Conservation (phyloP, 1,140 invertebrate species). For the Drosophila asahinai region DNA sequence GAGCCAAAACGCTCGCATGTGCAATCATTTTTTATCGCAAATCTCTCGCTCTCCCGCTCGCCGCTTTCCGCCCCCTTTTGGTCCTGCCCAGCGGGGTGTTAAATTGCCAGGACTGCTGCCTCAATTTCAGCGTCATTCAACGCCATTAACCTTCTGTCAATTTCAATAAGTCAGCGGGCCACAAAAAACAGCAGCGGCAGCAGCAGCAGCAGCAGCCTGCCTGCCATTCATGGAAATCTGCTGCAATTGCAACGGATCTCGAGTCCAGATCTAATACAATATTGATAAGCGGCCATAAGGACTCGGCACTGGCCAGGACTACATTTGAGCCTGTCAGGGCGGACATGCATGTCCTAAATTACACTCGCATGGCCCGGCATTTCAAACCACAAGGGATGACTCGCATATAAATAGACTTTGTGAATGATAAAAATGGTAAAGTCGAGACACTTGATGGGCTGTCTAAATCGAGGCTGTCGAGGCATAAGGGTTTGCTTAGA, state of each 20-base stretch:
- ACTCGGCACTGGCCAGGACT: conserved; percentile 6
- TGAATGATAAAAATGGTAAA: conserved; percentile 13
- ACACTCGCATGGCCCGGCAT: conserved; percentile 9
- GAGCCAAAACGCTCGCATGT: conserved; percentile 71
- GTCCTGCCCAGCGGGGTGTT: conserved; percentile 71
- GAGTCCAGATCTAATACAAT: conserved; percentile 42
- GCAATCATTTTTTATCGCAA: conserved; percentile 83
- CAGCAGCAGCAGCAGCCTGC: neutral
- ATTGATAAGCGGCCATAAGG: conserved; percentile 31
- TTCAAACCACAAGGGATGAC: conserved; percentile 20
- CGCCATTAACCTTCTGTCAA: conserved; percentile 82
- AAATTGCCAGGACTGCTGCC: conserved; percentile 68
- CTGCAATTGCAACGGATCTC: conserved; percentile 63
- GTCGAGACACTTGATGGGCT: conserved; percentile 20
- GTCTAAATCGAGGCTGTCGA: conserved; percentile 8
- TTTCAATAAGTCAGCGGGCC: conserved; percentile 73
- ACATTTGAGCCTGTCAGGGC: conserved; percentile 9
- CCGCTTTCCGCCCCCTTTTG: conserved; percentile 9
- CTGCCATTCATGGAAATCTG: conserved; percentile 59
- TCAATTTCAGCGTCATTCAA: conserved; percentile 55
- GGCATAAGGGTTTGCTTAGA: neutral
- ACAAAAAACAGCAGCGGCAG: conserved; percentile 15
- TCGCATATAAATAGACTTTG: conserved; percentile 24
- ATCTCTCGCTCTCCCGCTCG: conserved; percentile 43
- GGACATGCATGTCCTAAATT: conserved; percentile 38